Percentiles rank a stretch among this genome's conserved stretches.
Conservation (phyloP, 2,888 invertebrate species). For the Oxycera nigricornis region DNA sequence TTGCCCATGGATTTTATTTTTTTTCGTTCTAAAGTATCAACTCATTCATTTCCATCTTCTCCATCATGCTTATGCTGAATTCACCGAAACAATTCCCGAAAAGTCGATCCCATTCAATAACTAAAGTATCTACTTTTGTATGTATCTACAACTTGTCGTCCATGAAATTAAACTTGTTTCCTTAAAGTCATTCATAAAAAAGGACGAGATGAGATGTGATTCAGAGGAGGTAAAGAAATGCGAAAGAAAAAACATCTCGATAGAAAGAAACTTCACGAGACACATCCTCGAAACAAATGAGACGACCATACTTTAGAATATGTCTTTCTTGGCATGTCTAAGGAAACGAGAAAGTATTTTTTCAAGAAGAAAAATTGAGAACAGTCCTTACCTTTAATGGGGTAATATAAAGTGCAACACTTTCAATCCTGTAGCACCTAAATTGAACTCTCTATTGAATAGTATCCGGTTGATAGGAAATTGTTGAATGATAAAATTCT, state of each 20-base stretch:
- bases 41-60: constrained; percentile 15
- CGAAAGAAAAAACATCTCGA: background rate
- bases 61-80: background rate
- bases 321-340: background rate
- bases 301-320: background rate
- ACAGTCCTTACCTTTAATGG: constrained; percentile 8
- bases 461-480: no score
- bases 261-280: constrained; percentile 16
- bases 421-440: constrained; percentile 32
- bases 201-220: background rate
- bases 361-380: background rate
- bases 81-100: background rate
- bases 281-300: constrained; percentile 24
- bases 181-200: constrained; percentile 30
- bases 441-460: no score
- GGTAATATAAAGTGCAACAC: constrained; percentile 22
- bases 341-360: background rate
- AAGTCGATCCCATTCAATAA: constrained; percentile 35
- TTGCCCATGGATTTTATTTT: constrained; percentile 32
- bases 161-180: constrained; percentile 46
- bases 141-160: constrained; percentile 38
- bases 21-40: background rate
- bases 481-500: no score
- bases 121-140: background rate
- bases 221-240: background rate